A percentile compares a stretch with the other conserved stretches of the same genome.
phyloP scores from a whole-genome alignment of 2,797 vertebrate species.

The Antrozous pallidus region DNA sequence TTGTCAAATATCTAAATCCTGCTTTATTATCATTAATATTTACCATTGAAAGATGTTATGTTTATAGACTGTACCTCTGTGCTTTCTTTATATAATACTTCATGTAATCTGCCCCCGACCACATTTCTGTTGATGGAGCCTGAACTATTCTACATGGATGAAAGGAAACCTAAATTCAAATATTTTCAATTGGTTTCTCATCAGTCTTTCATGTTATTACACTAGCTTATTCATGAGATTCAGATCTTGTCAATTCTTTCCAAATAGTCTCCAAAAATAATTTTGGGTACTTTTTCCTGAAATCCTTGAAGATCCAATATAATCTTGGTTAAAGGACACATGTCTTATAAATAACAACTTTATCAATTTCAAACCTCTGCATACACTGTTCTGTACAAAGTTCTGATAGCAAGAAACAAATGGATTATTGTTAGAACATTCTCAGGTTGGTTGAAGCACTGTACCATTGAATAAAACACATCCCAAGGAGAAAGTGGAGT shows the following conservation, averaged over 20 bases:
- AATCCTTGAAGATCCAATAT: not conserved
- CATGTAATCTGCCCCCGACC: not conserved
- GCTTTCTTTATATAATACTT: not conserved
- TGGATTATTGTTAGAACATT: not conserved
- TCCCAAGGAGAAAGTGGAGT: not conserved
- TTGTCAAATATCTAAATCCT: not conserved
- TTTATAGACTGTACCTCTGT: not conserved
- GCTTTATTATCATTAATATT: not conserved
- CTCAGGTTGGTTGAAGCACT: not conserved
- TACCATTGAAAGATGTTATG: not conserved
- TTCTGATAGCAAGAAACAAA: not conserved
- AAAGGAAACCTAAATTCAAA: slow-evolving; percentile 6
- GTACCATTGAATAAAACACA: not conserved
- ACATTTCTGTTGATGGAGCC: not conserved
- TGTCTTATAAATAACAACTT: not conserved
- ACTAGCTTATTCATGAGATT: slow-evolving; percentile 8
- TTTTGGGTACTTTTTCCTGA: not conserved
- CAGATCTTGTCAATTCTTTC: slow-evolving; percentile 32
- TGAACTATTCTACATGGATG: not conserved
- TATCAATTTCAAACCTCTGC: not conserved
- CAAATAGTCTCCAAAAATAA: slow-evolving; percentile 28
- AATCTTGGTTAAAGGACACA: not conserved
- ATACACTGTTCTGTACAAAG: not conserved
- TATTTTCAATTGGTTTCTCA: not conserved
- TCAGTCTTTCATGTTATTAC: not conserved